Percentiles rank a stretch among this genome's conserved stretches.
Evolutionary conservation across 1,140 invertebrate genomes (phyloP).

Genomic region (Agrypnia vestita): DNA sequence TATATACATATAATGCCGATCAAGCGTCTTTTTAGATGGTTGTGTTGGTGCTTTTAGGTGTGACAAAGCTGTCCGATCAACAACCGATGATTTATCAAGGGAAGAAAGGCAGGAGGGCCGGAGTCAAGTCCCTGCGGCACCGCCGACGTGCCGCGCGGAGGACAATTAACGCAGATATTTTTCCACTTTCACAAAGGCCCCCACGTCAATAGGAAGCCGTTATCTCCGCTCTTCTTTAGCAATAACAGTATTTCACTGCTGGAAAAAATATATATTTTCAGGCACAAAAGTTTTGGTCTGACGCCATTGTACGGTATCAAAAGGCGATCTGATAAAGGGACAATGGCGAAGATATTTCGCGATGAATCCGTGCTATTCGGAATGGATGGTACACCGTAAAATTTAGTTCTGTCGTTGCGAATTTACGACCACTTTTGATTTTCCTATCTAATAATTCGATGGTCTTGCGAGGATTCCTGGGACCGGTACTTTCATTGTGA

Average conservation of each 20-base stretch:
- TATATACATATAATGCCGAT: no score
- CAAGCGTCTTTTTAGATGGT: no score
- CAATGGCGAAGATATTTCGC: slow-evolving; percentile 43
- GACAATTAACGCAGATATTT: slow-evolving; percentile 39
- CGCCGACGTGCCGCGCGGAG: slow-evolving; percentile 7
- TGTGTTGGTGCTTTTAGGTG: no score
- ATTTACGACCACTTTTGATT: slow-evolving; percentile 43
- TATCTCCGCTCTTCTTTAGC: slow-evolving; percentile 47
- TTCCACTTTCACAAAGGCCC: slow-evolving; percentile 40
- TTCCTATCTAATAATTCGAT: slow-evolving; percentile 30
- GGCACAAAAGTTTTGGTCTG: slow-evolving; percentile 46
- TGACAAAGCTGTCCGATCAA: no score
- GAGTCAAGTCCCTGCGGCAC: slow-evolving; percentile 2
- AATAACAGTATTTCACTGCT: slow-evolving; percentile 48
- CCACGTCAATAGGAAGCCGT: slow-evolving; percentile 41
- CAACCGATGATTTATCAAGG: no score
- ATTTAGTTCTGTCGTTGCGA: slow-evolving; percentile 38
- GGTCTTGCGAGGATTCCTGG: slow-evolving; percentile 4
- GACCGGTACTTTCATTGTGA: neutral
- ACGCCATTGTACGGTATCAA: slow-evolving; percentile 47
- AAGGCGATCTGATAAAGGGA: slow-evolving; percentile 48
- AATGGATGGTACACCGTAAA: slow-evolving; percentile 41
- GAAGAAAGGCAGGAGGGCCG: neutral
- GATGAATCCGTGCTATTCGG: slow-evolving; percentile 44
- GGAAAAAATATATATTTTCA: slow-evolving; percentile 48